These are phyloP conservation scores for Xanthia togata DNA, from an alignment of 2,888 invertebrate genomes.

Conservation along the genomic window DNA sequence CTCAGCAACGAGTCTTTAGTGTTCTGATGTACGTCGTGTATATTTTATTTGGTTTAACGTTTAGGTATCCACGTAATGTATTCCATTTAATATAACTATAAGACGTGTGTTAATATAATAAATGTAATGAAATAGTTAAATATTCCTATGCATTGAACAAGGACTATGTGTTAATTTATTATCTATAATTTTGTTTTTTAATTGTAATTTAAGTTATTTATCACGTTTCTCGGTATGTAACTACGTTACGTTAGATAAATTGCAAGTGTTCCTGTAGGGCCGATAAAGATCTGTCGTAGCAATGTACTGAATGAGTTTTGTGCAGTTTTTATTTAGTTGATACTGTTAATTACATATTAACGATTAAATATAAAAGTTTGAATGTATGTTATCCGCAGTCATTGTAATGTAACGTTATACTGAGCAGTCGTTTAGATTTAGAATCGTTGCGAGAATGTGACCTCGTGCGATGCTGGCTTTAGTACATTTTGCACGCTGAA, in stretches of 20 bases:
- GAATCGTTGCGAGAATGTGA: constrained; percentile 80
- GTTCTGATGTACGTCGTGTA: constrained; percentile 79
- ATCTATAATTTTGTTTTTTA: constrained; percentile 79
- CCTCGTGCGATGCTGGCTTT: constrained; percentile 84
- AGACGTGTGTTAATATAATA: constrained; percentile 85
- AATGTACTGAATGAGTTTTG: constrained; percentile 79
- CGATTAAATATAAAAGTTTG: constrained; percentile 75
- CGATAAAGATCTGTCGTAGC: constrained; percentile 82
- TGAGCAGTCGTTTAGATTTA: constrained; percentile 73
- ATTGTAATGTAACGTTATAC: constrained; percentile 72
- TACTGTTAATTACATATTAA: constrained; percentile 74
- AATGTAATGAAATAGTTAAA: constrained; percentile 82
- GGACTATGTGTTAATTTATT: constrained; percentile 90
- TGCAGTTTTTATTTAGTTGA: constrained; percentile 80
- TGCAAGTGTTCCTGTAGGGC: constrained; percentile 76
- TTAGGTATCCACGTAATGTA: constrained; percentile 86
- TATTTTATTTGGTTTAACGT: constrained; percentile 79
- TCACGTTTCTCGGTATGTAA: constrained; percentile 78
- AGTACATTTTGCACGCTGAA: constrained; percentile 88
- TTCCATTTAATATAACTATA: constrained; percentile 88
- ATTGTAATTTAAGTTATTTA: constrained; percentile 88
- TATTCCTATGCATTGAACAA: constrained; percentile 87
- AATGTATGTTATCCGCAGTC: constrained; percentile 76
- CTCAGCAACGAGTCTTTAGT: constrained; percentile 85
- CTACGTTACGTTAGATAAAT: constrained; percentile 76